Base-by-base conservation (phyloP, 64 coral and sea anemone genomes). In the Catalaphyllia jardinei region DNA sequence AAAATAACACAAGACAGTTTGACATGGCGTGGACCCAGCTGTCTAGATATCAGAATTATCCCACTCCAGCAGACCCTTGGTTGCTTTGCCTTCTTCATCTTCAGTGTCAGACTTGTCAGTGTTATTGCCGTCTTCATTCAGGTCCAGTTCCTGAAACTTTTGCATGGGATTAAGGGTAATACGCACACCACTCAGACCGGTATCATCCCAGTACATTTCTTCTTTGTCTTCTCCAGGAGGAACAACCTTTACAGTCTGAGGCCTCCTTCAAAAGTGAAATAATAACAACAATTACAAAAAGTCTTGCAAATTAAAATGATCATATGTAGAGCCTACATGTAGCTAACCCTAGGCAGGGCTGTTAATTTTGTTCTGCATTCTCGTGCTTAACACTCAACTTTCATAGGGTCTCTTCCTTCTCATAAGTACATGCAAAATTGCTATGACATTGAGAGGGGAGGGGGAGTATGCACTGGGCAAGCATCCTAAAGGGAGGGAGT, bases 131-230 rank as follows among this genome's bases (percentile, higher is more conserved):
- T 96, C 95, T 86, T 96, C 95, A 84, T 96, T 96, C 82, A 96
- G 79, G 51, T 93, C 95, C 2, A 96, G 88, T 73, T 96, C 95
- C 79, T 96, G 95, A 59, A 96, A 96, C 79, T 96, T 96, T 82
- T 96, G 91, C 75, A 96, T 88, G 28, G 95, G 95, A 86, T 96
- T 96, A 18, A 96, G 91, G 10, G 95, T 96, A 67, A 96, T 89
- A 16, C 95, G 92, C 24, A 96, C 95, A 28, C 95, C 95, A 62
- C 91, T 89, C 55, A 96, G 83, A 1, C 95, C 95, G 29, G 91
- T 96, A 87, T 96, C 95, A 49, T 96, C 95, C 95, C 95, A 96
- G 83, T 96, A 96, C 83, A 96, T 83, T 75, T 96, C 95, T 61
- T 91, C 95, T 74, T 92, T 92, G 24, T 96, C 92, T 5, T 88